A percentile compares a stretch with the other conserved stretches of the same genome.
phyloP scores from a whole-genome alignment of 2,797 vertebrate genomes.

The Hippopotamyrus pictus region DNA sequence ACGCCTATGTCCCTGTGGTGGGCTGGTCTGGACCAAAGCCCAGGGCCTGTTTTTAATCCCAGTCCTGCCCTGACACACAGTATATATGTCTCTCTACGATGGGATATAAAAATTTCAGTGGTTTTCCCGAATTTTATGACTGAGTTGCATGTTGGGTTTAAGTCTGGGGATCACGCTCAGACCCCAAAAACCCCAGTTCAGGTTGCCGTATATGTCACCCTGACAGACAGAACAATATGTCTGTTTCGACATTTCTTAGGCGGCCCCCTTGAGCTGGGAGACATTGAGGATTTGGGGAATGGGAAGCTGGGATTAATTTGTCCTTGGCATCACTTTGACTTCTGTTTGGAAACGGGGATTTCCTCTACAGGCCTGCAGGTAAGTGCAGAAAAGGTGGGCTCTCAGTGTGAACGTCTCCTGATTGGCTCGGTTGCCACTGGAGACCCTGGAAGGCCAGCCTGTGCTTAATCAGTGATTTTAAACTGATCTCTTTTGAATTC shows the following conservation, averaged over 20 bases:
- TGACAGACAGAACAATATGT: background rate
- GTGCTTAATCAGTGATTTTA: background rate
- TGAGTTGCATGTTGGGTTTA: background rate
- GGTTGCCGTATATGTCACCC: background rate
- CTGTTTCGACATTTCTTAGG: conserved; percentile 31
- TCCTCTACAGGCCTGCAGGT: conserved; percentile 57
- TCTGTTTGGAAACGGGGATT: conserved; percentile 50
- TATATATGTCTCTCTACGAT: background rate
- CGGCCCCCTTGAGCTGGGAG: conserved; percentile 55
- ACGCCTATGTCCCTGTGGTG: background rate
- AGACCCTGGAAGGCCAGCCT: background rate
- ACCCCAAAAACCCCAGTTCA: background rate
- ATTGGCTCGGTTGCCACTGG: background rate
- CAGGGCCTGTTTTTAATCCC: background rate
- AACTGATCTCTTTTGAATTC: background rate
- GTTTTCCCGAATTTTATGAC: background rate
- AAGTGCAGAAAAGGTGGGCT: background rate
- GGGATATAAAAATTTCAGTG: background rate
- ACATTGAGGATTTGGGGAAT: conserved; percentile 54
- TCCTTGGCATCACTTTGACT: conserved; percentile 60
- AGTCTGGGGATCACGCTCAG: background rate
- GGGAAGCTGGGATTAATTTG: conserved; percentile 52
- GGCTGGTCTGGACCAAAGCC: background rate
- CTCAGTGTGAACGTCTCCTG: background rate
- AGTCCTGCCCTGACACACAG: background rate